These are phyloP conservation scores for Salpingus planirostris DNA, from an alignment of 2,888 invertebrate species.

Conservation along the genomic window DNA sequence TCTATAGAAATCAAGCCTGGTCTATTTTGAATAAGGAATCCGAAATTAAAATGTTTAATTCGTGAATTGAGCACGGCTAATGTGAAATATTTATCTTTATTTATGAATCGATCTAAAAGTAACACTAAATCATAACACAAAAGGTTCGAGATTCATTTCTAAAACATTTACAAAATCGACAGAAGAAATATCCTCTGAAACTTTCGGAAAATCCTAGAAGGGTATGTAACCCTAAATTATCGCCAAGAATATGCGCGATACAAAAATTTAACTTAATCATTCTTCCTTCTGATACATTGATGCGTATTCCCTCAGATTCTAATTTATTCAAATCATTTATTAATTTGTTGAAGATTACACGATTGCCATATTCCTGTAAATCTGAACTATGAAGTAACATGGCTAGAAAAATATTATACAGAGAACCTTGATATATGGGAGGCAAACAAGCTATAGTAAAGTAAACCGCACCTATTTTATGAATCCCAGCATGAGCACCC, in stretches of 20 bases:
- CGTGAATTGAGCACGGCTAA: conserved; percentile 1
- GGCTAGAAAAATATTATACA: conserved; percentile 5
- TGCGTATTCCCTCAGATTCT: not conserved
- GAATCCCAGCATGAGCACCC: conserved; percentile 11
- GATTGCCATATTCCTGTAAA: not conserved
- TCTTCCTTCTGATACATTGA: not conserved
- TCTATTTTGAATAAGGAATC: conserved; percentile 9
- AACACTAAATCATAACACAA: conserved; percentile 3
- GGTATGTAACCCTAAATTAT: conserved; percentile 21
- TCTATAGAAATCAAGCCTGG: conserved; percentile 11
- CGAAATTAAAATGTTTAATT: conserved; percentile 14
- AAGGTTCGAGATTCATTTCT: conserved; percentile 12
- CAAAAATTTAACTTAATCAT: conserved; percentile 15
- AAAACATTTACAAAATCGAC: conserved; percentile 22
- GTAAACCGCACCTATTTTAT: conserved; percentile 15
- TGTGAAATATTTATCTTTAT: conserved; percentile 4
- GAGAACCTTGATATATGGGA: not conserved
- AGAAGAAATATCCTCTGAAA: conserved; percentile 14
- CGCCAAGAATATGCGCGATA: conserved; percentile 16
- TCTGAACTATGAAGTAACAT: not conserved
- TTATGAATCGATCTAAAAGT: conserved; percentile 12
- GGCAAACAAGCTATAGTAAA: conserved; percentile 6
- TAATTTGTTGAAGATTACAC: not conserved
- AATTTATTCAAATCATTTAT: not conserved
- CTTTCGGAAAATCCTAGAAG: conserved; percentile 16